Conservation (phyloP, 2,888 invertebrate genomes). For the Poecilus cupreus region DNA sequence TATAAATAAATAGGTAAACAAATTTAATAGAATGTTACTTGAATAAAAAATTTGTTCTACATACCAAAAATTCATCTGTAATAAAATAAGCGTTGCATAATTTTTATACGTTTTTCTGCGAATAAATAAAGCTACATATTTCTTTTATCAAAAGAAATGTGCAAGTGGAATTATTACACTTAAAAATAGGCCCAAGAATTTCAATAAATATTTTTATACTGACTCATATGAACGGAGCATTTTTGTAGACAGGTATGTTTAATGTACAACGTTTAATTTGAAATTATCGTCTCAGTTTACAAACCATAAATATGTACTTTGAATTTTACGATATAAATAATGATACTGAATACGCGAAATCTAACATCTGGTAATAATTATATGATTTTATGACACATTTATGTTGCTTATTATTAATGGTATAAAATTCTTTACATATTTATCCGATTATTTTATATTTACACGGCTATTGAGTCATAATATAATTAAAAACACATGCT, state of each 20-base stretch:
- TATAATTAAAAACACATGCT: no score
- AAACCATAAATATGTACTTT: no score
- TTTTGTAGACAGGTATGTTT: no score
- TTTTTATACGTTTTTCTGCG: neutral
- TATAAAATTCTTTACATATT: neutral
- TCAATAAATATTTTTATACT: neutral
- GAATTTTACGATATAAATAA: no score
- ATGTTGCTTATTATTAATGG: neutral
- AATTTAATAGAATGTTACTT: conserved; percentile 28
- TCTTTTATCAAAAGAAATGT: neutral
- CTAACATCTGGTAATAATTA: conserved; percentile 4
- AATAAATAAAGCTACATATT: neutral
- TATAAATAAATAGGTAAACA: conserved; percentile 43
- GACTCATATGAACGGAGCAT: conserved; percentile 4
- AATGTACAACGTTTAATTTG: no score
- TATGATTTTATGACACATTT: neutral
- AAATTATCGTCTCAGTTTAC: no score
- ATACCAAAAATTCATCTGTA: conserved; percentile 33
- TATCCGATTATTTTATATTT: neutral
- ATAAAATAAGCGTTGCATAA: conserved; percentile 2
- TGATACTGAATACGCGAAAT: no score
- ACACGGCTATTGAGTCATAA: neutral
- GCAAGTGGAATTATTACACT: neutral
- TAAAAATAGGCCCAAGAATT: conserved; percentile 14
- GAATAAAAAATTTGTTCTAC: conserved; percentile 26